phyloP scores from a whole-genome alignment of 2,888 invertebrate species.

The Scaptomyza tumidula region DNA sequence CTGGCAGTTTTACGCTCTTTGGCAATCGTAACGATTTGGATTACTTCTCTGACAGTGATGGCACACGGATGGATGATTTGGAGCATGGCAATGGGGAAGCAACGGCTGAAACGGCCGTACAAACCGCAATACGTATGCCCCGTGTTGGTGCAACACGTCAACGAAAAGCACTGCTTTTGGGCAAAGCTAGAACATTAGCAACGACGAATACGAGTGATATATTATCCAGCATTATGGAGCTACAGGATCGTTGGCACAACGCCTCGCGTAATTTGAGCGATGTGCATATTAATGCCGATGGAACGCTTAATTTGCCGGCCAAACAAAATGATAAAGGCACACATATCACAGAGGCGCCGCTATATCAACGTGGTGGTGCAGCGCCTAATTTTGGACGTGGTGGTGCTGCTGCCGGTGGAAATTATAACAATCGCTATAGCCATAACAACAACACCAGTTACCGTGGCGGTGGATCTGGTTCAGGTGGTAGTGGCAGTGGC shows the following conservation, averaged over 20 bases:
- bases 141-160: conserved; percentile 74
- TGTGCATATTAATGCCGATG: conserved; percentile 85
- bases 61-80: conserved; percentile 65
- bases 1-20: conserved; percentile 87
- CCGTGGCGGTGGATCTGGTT: conserved; percentile 49
- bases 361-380: conserved; percentile 87
- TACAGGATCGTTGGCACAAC: conserved; percentile 89
- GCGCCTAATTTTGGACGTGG: conserved; percentile 82
- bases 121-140: conserved; percentile 81
- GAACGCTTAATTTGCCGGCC: conserved; percentile 86
- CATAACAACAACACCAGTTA: conserved; percentile 64
- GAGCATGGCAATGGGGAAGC: conserved; percentile 82
- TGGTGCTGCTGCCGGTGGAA: conserved; percentile 84
- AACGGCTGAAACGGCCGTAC: conserved; percentile 79
- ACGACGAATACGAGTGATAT: conserved; percentile 85
- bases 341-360: conserved; percentile 86
- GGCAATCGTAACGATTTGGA: conserved; percentile 89
- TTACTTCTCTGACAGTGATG: conserved; percentile 87
- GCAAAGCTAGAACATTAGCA: conserved; percentile 55
- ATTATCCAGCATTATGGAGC: conserved; percentile 89
- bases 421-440: conserved; percentile 78
- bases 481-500: conserved; percentile 39
- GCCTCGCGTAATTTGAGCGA: conserved; percentile 86
- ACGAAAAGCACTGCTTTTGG: conserved; percentile 76
- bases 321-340: conserved; percentile 20